A percentile compares a stretch with the other conserved stretches of the same genome.
Conservation (phyloP, 2,113 vertebrate species). For the Stomatorhinus ivindoensis region DNA sequence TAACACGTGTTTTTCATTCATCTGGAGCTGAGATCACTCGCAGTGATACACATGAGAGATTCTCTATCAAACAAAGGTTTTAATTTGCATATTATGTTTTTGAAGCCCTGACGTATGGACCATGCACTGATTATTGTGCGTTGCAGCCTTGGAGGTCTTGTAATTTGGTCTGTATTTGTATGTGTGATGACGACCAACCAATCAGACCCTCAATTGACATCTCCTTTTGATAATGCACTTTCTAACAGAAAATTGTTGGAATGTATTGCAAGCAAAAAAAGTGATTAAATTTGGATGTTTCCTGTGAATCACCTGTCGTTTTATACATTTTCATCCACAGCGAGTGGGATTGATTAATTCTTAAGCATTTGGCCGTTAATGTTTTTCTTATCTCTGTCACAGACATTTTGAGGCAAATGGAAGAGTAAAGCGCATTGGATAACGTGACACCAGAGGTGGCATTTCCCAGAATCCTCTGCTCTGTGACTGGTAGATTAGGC, state of each 20-base stretch:
- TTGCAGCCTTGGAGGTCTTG: constrained; percentile 12
- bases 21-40: not conserved
- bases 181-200: not conserved
- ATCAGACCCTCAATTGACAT: not conserved
- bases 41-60: not conserved
- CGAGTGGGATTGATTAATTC: not conserved
- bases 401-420: not conserved
- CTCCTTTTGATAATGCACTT: not conserved
- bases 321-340: not conserved
- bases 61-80: not conserved
- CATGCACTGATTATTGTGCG: too few species aligned
- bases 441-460: not conserved
- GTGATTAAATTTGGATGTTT: not conserved
- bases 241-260: not conserved
- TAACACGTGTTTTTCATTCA: constrained; percentile 7
- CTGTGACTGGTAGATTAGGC: not conserved
- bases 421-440: not conserved
- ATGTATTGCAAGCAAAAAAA: not conserved
- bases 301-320: not conserved
- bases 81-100: constrained; percentile 6
- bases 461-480: not conserved
- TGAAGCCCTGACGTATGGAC: not conserved
- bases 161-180: constrained; percentile 7
- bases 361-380: not conserved
- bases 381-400: not conserved